Base-by-base conservation (phyloP, 2,797 vertebrate species). In the Pangasius larnaudii region DNA sequence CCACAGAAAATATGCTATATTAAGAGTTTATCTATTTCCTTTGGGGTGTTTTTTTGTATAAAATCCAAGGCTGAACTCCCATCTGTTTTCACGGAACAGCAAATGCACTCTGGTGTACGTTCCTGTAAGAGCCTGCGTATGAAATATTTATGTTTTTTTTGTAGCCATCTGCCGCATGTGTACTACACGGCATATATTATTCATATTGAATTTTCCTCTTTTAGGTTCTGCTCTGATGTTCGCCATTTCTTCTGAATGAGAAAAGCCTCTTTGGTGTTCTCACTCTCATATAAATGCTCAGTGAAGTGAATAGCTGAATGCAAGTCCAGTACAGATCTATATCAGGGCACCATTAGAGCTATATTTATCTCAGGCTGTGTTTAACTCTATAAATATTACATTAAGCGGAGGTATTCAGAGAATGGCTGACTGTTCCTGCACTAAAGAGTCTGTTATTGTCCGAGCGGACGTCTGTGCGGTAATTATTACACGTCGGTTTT, bases 121-220 rank as follows among this genome's bases (percentile, higher is more conserved):
- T 87, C 72, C 89, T 81, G n/a, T 63, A 89, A 90, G 89, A 89
- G 90, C 71, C 71, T 79, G 49, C 0, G 61, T 85, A 82, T 92
- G 79, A 93, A 93, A 91, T 91, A 91, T 92, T 90, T 1, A 93
- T 72, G 42, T n/a, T 90, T 58, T 90, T 58, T 90, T 89, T 86
- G 87, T 86, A 86, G 86, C 89, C 88, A 85, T 88, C 87, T 89
- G 87, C 80, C 2, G 36, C 24, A 74, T 84, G 82, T 90, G 88
- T 91, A 90, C 86, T 91, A 92, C 85, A 88, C 42, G 0, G 11
- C 74, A 82, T 92, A 77, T 86, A 91, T 92, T 92, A 92, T 92
- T 92, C 69, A 91, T 80, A 78, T 65, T n/a, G 77, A 61, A 81
- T 88, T 74, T 33, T 85, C 22, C 46, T 87, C 36, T 78, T 88